Evolutionary conservation across 2,797 vertebrate species (phyloP), one percentile per base, ranked within the genome.

Genomic region (Meriones psammophilus): DNA sequence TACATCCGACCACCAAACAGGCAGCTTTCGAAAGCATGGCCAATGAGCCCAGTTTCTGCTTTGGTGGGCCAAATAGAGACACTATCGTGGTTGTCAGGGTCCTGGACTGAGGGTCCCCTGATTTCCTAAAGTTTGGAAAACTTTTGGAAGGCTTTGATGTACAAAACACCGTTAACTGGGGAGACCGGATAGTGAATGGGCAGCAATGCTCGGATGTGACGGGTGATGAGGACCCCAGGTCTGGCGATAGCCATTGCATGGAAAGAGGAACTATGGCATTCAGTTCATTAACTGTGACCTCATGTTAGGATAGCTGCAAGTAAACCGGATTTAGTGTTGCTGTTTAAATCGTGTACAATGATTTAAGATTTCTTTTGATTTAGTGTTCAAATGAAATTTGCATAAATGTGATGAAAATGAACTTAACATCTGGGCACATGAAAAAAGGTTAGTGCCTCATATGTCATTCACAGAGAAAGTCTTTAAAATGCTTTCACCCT

Each of bases 301-400:
- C 96, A 97, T 96, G 95, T 97, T 98, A 98, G 97, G 97, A 36
- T 96, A 78, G 62, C 89, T 87, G 87, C 96, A 97, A 96, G 97
- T 97, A 96, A 98, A 98, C 95, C 1, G 74, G 95, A 96, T 98
- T 97, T 97, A 96, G 96, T 97, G 88, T 62, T 92, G 69, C 92
- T 96, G 97, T 98, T 91, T 93, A 95, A 98, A 96, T 97, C 97
- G 97, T 96, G 95, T 95, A 96, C 94, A 81, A 39, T 97, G 98
- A 96, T 98, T 98, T 98, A 97, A 98, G 98, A 97, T 98, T 98
- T 98, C 98, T 98, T 98, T 98, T 98, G 93, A 89, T 98, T 98
- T 98, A 97, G 96, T 97, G 96, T 97, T 98, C 36, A 5, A 58
- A 97, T 88, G 97, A 97, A 94, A 97, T 98, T 98, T 97, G 96